Base-by-base conservation (phyloP, 2,113 vertebrate species). In the Spea bombifrons region DNA sequence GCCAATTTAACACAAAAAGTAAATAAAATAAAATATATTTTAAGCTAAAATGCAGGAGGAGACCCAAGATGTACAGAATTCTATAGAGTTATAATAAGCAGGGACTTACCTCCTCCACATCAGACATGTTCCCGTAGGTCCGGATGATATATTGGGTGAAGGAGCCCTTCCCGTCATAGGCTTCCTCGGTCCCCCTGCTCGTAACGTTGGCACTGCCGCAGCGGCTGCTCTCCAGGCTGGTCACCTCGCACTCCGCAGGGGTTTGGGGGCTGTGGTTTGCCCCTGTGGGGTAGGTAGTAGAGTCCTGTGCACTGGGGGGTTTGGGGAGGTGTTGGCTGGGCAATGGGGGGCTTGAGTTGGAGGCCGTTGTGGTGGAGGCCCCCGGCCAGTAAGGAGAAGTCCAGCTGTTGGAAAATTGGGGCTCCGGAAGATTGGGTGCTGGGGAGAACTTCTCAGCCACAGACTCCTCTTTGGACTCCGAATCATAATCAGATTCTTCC, bases 401-500 rank as follows among this genome's bases (percentile, higher is more conserved):
- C 76, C 68, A 78, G 30, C 4, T 48, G 5, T 71, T 47, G 59
- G 57, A 4, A 16, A 52, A 65, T 7, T 64, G 55, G 5, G 66
- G 73, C 6, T 82, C 84, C 6, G 83, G 0, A 0, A 87, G 8
- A 81, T 72, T 70, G 63, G 86, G 92, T 3, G 82, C 52, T 64
- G 91, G 90, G 0, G 85, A 75, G 0, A 76, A 80, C 64, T 85
- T 86, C 3, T 85, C 87, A 0, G 86, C 82, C 5, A 72, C 61
- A 3, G 89, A 85, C 70, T 88, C 90, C 78, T 91, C 91, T 0
- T 83, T 44, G 3, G 7, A 83, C 73, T 93, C 93, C 3, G 91
- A 85, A 5, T 90, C 89, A 30, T 30, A 30, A 30, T 30, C 30
- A 1, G 30, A 30, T 6, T 83, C 84, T 0, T 88, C 90, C 72